Base-by-base conservation (phyloP, 1,140 invertebrate species). In the Wasmannia auropunctata region DNA sequence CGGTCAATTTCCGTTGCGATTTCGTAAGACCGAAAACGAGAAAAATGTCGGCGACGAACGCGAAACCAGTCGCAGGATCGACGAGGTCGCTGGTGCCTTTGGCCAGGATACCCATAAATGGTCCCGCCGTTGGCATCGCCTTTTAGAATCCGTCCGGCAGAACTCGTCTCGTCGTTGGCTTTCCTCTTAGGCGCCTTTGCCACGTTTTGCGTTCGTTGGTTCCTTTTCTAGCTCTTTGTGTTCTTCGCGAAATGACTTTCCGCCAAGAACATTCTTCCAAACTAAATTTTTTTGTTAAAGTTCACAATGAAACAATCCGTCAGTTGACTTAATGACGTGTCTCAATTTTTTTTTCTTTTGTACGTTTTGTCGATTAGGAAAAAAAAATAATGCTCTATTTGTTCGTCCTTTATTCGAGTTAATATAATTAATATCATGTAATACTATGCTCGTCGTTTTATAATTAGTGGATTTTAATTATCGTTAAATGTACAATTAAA, bases 51-150 rank as follows among this genome's bases (percentile, higher is more conserved):
- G 34, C 37, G 43, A 60, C 79, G 85, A 85, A 87, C 87, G 76
- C 43, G 92, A 92, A 94, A 93, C 93, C 93, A 94, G 93, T 94
- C 91, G 65, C 62, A 91, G 91, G 88, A 93, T 93, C 92, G 92
- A 91, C 90, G 87, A 90, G 92, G 51, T 90, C 87, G 87, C 88
- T 89, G 88, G 88, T 86, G 90, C 89, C 87, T 90, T 91, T 94
- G 91, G 89, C 89, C 92, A 91, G 79, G 93, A 93, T 92, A 93
- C 85, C 94, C 94, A 92, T 94, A 94, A 92, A 94, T 92, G 93
- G 92, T 69, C 76, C 91, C 91, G 65, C 80, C 49, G 83, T 90
- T 92, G 90, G 90, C 87, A 90, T 93, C 91, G 92, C 93, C 93
- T 93, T 93, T 93, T 93, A 93, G 89, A 93, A 91, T 87, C 88